Conservation (phyloP, 2,797 vertebrate genomes). For the Spondyliosoma cantharus region DNA sequence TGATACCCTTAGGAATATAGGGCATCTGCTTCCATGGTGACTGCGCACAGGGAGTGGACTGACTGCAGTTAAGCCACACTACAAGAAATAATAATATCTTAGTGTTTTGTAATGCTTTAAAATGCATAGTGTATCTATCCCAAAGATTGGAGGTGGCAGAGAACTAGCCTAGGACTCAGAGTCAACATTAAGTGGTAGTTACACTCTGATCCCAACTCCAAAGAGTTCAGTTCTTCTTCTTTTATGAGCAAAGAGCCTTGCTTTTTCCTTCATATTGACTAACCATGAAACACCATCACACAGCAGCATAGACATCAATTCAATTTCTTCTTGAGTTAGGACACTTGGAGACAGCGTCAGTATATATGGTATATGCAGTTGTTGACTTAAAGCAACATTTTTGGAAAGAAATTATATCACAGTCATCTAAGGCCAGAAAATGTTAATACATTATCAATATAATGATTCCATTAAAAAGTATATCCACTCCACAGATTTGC, state of each 20-base stretch:
- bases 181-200: conserved; percentile 26
- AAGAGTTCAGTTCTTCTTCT: conserved; percentile 9
- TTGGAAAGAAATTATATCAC: background rate
- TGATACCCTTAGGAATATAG: conserved; percentile 74
- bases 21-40: conserved; percentile 70
- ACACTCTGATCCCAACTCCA: conserved; percentile 27
- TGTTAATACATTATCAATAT: background rate
- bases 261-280: conserved; percentile 5
- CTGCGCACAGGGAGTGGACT: conserved; percentile 56
- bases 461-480: background rate
- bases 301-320: background rate
- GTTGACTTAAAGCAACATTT: background rate
- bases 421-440: background rate
- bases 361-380: background rate
- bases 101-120: conserved; percentile 55
- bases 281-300: background rate
- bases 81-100: conserved; percentile 44
- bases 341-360: background rate
- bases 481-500: background rate
- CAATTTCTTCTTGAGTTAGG: background rate
- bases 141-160: conserved; percentile 25
- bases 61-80: conserved; percentile 50
- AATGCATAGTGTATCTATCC: conserved; percentile 29
- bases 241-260: conserved; percentile 20
- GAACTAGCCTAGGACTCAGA: conserved; percentile 14